Evolutionary conservation across 37 sponge, comb jelly and placozoan genomes (phyloP).

Genomic region (Petrosia ficiformis): DNA sequence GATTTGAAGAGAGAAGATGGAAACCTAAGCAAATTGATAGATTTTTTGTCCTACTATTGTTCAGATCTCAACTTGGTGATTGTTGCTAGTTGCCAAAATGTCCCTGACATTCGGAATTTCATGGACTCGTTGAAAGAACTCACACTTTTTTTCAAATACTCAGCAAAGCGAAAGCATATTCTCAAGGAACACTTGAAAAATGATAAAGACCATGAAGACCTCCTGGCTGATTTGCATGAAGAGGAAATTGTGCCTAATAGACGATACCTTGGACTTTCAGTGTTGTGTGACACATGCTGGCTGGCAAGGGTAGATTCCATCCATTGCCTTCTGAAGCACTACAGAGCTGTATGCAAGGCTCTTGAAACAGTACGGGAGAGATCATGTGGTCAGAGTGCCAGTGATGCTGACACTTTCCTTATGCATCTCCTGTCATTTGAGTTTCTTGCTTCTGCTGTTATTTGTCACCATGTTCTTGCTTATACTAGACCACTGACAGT

Average conservation of each 20-base stretch:
- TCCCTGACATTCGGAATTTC: conserved; percentile 20
- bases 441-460: conserved; percentile 4
- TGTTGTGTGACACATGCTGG: conserved; percentile 38
- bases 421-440: conserved; percentile 9
- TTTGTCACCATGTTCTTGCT: conserved; percentile 28
- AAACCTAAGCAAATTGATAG: neutral
- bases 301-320: conserved; percentile 26
- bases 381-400: conserved; percentile 14
- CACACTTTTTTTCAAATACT: conserved; percentile 28
- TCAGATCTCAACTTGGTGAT: conserved; percentile 24
- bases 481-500: conserved; percentile 33
- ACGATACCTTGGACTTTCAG: conserved; percentile 5
- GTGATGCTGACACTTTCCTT: conserved; percentile 24
- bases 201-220: neutral
- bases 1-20: neutral
- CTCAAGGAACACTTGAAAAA: conserved; percentile 7
- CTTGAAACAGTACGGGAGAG: conserved; percentile 2
- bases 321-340: conserved; percentile 18
- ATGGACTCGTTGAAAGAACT: conserved; percentile 28
- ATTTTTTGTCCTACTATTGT: neutral
- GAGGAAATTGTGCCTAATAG: neutral
- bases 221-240: neutral
- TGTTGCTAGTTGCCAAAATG: conserved; percentile 26
- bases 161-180: conserved; percentile 28
- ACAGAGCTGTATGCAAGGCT: conserved; percentile 17